Evolutionary conservation across 2,113 vertebrate species (phyloP).

Genomic region (Campylomormyrus numenius): DNA sequence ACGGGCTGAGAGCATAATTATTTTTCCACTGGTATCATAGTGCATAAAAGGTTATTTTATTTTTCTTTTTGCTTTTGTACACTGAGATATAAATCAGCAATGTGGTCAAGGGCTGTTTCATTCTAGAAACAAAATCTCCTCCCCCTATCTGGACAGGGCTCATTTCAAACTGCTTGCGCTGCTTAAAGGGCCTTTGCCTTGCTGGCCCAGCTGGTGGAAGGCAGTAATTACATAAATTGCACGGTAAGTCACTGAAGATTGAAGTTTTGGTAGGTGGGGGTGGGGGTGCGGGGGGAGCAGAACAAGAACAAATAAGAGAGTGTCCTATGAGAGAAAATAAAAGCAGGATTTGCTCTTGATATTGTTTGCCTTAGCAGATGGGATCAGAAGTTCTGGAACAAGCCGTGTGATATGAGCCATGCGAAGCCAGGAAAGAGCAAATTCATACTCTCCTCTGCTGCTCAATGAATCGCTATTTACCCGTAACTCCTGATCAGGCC

Average conservation of each 20-base stretch:
- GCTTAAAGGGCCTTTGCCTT: not conserved
- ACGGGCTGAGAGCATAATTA: not conserved
- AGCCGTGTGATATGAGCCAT: not conserved
- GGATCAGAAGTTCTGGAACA: not conserved
- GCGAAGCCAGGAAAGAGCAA: not conserved
- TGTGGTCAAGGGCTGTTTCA: not conserved
- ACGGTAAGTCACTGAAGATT: not conserved
- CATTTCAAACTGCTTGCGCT: not conserved
- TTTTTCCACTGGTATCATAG: not conserved
- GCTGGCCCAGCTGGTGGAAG: not conserved
- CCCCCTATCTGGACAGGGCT: not conserved
- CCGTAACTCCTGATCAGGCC: not conserved
- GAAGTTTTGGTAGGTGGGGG: not conserved
- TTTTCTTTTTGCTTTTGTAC: not conserved
- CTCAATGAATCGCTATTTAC: not conserved
- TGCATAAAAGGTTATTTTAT: not conserved
- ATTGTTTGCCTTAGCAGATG: not conserved
- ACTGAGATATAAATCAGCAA: not conserved
- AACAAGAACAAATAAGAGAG: not conserved
- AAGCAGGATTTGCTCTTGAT: not conserved
- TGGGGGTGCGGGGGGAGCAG: not conserved
- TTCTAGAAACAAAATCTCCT: not conserved
- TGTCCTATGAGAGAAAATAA: not conserved
- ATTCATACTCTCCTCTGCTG: not conserved
- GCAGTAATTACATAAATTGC: conserved; percentile 1